These are phyloP conservation scores for Palythoa grandis DNA, from an alignment of 92 coral and sea anemone genomes.

Conservation along the genomic window DNA sequence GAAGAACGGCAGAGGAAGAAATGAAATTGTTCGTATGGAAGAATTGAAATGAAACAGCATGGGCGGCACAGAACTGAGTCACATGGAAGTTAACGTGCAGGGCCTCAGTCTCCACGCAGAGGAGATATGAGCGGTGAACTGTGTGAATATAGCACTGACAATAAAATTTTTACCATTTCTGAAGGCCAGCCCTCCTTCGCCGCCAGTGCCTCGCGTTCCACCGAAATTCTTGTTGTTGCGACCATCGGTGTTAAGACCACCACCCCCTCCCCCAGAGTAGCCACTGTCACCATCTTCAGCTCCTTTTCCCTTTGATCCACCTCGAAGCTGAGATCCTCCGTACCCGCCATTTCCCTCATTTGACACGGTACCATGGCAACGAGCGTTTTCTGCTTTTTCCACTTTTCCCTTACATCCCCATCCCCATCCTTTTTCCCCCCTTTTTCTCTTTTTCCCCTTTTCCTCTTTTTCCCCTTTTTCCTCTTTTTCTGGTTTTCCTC, in stretches of 20 bases:
- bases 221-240: constrained; percentile 86
- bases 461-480: no score
- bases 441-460: no score
- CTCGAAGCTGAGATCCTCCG: constrained; percentile 79
- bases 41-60: not conserved
- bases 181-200: constrained; percentile 85
- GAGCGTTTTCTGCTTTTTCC: constrained; percentile 72
- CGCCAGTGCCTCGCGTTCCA: constrained; percentile 84
- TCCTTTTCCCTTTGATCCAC: constrained; percentile 83
- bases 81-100: no score
- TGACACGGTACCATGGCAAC: constrained; percentile 74
- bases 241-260: constrained; percentile 79
- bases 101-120: no score
- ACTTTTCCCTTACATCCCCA: not conserved
- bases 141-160: no score
- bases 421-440: no score
- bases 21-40: no score
- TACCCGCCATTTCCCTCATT: constrained; percentile 81
- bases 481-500: no score
- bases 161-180: constrained; percentile 57
- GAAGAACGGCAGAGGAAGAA: no score
- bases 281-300: constrained; percentile 92
- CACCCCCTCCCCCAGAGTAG: constrained; percentile 95
- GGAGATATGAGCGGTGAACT: not conserved
- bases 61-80: no score